Conservation (phyloP, 2,113 vertebrate species). For the Microtus montanus region DNA sequence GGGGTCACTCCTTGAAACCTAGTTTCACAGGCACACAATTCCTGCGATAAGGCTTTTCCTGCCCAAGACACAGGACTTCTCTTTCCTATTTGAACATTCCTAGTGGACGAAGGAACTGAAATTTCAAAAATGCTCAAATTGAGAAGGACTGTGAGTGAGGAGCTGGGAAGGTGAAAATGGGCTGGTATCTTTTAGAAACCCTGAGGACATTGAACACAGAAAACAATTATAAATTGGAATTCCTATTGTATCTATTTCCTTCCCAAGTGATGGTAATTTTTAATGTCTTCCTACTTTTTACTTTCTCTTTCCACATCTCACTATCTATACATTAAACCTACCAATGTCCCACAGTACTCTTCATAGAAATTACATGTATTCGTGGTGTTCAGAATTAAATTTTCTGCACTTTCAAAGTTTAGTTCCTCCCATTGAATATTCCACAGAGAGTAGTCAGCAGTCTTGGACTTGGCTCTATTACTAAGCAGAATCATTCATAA, state of each 20-base stretch:
- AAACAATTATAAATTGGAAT: background rate
- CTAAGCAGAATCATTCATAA: constrained; percentile 74
- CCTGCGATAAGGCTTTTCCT: constrained; percentile 8
- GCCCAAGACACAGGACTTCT: constrained; percentile 1
- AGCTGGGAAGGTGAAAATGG: constrained; percentile 23
- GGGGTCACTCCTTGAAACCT: background rate
- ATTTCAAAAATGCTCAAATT: constrained; percentile 51
- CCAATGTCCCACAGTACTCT: background rate
- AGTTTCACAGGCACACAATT: constrained; percentile 9
- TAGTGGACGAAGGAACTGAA: background rate
- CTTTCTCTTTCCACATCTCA: background rate
- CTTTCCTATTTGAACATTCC: background rate
- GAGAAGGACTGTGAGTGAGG: background rate
- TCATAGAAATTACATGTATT: background rate
- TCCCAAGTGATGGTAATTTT: background rate
- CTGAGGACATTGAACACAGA: background rate
- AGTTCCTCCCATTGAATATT: constrained; percentile 45
- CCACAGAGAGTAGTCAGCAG: background rate
- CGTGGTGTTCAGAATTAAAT: constrained; percentile 33
- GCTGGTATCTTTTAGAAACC: background rate
- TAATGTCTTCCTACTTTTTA: background rate
- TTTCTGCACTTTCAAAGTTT: constrained; percentile 6
- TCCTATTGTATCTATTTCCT: background rate
- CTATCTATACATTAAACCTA: background rate
- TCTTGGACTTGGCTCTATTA: constrained; percentile 59